These are phyloP conservation scores for Panthera leo DNA, from an alignment of 2,113 vertebrate genomes.

Conservation along the genomic window DNA sequence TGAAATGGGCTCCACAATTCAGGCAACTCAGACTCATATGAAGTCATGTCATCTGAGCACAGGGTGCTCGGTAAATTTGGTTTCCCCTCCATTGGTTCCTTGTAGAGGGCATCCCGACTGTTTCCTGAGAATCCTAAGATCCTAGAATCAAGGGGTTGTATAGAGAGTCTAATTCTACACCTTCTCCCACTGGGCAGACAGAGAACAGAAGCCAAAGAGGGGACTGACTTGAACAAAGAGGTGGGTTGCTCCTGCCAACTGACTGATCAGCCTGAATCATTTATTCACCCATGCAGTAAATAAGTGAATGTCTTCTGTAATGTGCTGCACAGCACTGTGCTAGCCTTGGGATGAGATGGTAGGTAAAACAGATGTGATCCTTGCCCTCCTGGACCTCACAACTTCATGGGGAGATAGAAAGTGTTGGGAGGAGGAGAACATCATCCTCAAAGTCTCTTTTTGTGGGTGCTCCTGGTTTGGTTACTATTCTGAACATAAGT, in stretches of 20 bases:
- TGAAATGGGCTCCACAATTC: neutral
- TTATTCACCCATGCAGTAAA: neutral
- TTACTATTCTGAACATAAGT: neutral
- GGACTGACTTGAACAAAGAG: neutral
- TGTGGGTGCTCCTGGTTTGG: neutral
- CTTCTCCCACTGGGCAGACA: neutral
- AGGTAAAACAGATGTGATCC: neutral
- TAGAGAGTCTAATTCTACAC: neutral
- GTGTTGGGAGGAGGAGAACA: neutral
- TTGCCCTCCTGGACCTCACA: neutral
- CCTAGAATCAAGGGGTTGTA: neutral
- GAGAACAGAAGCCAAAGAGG: neutral
- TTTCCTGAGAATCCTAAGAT: neutral
- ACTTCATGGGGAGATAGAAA: neutral
- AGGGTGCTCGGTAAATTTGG: neutral
- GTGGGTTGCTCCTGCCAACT: neutral
- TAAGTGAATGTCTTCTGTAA: neutral
- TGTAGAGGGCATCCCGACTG: neutral
- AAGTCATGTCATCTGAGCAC: neutral
- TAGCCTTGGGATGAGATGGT: neutral
- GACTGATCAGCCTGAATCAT: neutral
- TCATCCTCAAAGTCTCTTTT: neutral
- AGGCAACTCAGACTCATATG: neutral
- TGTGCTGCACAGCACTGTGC: neutral
- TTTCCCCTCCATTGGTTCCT: neutral